A percentile compares a stretch with the other conserved stretches of the same genome.
phyloP scores from a whole-genome alignment of 2,113 vertebrate species.

The Poeciliopsis prolifica region DNA sequence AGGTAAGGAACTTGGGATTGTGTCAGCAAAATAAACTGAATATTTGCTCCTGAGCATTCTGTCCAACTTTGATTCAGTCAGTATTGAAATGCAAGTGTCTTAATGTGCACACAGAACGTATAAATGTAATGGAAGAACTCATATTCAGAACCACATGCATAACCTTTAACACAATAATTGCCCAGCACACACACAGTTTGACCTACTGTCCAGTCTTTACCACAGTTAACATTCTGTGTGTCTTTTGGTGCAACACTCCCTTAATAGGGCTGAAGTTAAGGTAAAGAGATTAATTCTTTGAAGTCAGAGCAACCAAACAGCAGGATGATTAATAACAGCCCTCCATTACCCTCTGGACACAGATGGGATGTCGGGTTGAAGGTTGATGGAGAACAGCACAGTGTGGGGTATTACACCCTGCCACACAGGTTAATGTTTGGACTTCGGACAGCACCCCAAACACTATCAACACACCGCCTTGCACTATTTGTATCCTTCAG shows the following conservation, averaged over 20 bases:
- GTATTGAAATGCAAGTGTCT: not conserved
- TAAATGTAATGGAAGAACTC: too few relatives aligned
- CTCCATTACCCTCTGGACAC: slow-evolving; percentile 75
- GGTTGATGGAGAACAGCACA: slow-evolving; percentile 73
- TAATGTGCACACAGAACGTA: not conserved
- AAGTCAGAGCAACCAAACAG: slow-evolving; percentile 44
- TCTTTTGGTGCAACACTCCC: slow-evolving; percentile 2
- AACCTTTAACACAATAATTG: slow-evolving; percentile 6
- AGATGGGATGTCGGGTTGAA: slow-evolving; percentile 76
- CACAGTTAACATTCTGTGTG: slow-evolving; percentile 4
- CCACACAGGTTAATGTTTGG: slow-evolving; percentile 69
- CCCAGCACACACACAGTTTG: not conserved
- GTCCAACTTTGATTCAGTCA: not conserved
- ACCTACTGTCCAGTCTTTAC: not conserved
- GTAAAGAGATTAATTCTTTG: slow-evolving; percentile 54
- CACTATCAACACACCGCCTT: slow-evolving; percentile 46
- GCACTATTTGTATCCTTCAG: slow-evolving; percentile 68
- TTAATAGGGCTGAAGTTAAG: slow-evolving; percentile 41
- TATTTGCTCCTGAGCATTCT: not conserved
- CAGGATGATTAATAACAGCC: slow-evolving; percentile 72
- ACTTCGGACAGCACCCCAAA: slow-evolving; percentile 46
- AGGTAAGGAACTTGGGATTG: not conserved
- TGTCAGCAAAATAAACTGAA: not conserved
- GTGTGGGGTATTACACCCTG: slow-evolving; percentile 60
- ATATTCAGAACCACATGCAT: not conserved